These are phyloP conservation scores for Cerastis rubricosa DNA, from an alignment of 2,888 invertebrate species.

Conservation along the genomic window DNA sequence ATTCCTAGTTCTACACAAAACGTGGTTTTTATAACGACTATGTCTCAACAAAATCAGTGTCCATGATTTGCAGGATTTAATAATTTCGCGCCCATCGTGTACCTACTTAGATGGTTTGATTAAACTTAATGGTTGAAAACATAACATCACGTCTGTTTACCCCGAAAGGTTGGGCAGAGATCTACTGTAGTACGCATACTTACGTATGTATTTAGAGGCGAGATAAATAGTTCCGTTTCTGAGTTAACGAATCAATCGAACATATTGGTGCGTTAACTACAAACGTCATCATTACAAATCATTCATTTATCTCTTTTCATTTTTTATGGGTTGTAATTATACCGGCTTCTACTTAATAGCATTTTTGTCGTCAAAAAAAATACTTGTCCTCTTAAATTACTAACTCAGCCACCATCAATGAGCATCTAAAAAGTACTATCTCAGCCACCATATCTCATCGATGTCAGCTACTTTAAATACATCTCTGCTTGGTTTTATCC, in stretches of 20 bases:
- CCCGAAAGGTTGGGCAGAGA: fast-evolving
- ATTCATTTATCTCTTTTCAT: background rate
- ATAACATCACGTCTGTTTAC: background rate
- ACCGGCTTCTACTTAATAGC: too few species aligned
- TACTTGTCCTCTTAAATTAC: too few species aligned
- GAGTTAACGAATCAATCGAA: too few species aligned
- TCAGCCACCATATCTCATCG: too few species aligned
- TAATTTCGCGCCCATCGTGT: constrained; percentile 7
- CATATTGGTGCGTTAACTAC: background rate
- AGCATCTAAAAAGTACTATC: too few species aligned
- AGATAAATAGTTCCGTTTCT: constrained; percentile 8
- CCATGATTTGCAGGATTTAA: constrained; percentile 34
- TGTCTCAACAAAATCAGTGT: constrained; percentile 10
- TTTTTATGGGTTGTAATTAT: too few species aligned
- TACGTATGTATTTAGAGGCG: background rate
- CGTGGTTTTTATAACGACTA: constrained; percentile 18
- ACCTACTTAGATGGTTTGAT: background rate
- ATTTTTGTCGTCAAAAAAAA: too few species aligned
- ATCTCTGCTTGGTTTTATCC: too few species aligned
- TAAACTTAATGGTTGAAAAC: background rate
- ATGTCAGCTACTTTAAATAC: too few species aligned
- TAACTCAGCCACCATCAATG: too few species aligned
- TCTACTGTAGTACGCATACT: background rate
- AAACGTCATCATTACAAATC: background rate
- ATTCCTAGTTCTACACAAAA: constrained; percentile 30